Conservation (phyloP, 2,797 vertebrate species). For the Gymnoscopelus microlampas region DNA sequence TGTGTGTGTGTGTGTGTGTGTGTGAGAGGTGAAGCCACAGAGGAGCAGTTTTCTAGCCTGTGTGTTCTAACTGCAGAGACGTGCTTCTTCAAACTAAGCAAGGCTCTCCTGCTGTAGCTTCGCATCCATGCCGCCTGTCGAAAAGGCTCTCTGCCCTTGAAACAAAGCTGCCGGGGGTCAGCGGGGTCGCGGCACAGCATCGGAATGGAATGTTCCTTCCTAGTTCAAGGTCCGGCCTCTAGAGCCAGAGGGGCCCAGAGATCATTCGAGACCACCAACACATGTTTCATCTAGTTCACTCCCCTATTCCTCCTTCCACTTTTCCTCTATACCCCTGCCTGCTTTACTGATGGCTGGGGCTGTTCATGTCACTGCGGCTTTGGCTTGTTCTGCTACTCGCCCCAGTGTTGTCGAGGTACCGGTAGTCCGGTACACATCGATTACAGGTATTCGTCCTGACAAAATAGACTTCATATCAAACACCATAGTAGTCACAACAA, state of each 20-base stretch:
- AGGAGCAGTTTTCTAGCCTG: constrained; percentile 59
- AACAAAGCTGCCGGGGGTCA: constrained; percentile 67
- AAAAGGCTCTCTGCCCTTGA: constrained; percentile 62
- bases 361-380: not conserved
- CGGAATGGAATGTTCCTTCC: constrained; percentile 78
- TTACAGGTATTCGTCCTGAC: too few relatives aligned
- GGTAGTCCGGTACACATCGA: too few relatives aligned
- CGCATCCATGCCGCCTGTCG: constrained; percentile 63
- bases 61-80: constrained; percentile 59
- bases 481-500: too few relatives aligned
- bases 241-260: constrained; percentile 66
- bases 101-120: constrained; percentile 40
- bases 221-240: constrained; percentile 75
- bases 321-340: constrained; percentile 42
- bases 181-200: constrained; percentile 62
- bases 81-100: constrained; percentile 58
- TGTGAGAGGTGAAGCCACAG: constrained; percentile 43
- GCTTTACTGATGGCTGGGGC: constrained; percentile 18
- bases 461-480: too few relatives aligned
- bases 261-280: constrained; percentile 70
- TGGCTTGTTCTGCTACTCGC: constrained; percentile 3
- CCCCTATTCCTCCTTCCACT: constrained; percentile 30
- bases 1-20: constrained; percentile 4
- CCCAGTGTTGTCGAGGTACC: not conserved
- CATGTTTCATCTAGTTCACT: constrained; percentile 61